A percentile compares a stretch with the other conserved stretches of the same genome.
Evolutionary conservation across 2,888 invertebrate species (phyloP).

Genomic region (Pandemis corylana): DNA sequence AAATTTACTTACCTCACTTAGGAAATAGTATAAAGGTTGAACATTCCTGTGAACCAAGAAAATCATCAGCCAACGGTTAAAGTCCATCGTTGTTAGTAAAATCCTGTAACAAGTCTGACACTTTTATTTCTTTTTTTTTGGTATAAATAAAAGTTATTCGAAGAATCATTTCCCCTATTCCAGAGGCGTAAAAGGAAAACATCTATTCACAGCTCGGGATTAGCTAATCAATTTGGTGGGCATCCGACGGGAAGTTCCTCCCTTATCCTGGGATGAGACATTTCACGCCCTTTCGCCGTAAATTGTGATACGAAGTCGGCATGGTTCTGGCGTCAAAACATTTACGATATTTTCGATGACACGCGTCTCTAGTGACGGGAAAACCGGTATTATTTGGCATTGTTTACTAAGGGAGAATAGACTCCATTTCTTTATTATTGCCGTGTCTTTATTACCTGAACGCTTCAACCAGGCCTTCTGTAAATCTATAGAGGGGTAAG

Average conservation of each 20-base stretch:
- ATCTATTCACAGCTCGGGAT: neutral
- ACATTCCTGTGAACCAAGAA: too few species aligned
- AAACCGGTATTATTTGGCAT: neutral
- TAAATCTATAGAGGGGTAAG: too few species aligned
- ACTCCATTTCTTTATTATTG: too few species aligned
- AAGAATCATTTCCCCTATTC: constrained; percentile 1
- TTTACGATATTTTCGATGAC: neutral
- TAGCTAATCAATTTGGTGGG: constrained; percentile 13
- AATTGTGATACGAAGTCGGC: neutral
- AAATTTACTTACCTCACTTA: too few species aligned
- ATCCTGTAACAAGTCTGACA: neutral
- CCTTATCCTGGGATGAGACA: constrained; percentile 5
- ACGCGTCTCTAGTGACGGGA: neutral
- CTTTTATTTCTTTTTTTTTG: neutral
- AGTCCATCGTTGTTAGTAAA: neutral
- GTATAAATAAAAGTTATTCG: neutral
- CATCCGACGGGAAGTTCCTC: constrained; percentile 14
- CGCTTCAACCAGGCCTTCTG: too few species aligned
- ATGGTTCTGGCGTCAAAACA: neutral
- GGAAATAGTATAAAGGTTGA: too few species aligned
- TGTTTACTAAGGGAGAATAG: too few species aligned
- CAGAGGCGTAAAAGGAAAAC: neutral
- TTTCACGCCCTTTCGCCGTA: constrained; percentile 5
- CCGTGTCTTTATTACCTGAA: too few species aligned
- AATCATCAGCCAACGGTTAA: too few species aligned